Base-by-base conservation (phyloP, 1,140 invertebrate genomes). In the Aricia agestis region DNA sequence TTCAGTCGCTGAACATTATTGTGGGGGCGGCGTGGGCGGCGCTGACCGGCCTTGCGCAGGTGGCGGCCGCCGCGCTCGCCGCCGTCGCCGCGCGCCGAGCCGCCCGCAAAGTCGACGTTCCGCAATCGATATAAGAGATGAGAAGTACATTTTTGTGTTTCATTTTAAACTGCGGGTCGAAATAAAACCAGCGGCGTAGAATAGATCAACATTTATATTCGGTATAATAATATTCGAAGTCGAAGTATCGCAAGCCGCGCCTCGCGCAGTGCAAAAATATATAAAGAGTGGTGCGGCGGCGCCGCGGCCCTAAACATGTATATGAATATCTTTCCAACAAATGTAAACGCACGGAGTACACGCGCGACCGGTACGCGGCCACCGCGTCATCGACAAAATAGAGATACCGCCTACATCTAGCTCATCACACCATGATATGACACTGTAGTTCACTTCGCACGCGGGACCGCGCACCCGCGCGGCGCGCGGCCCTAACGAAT, bases 371-470 rank as follows among this genome's bases (percentile, higher is more conserved):
- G 59, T 72, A 65, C 71, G 73, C 74, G 75, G 80, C 79, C 80
- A 79, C 81, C 78, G 80, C 80, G 80, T 74, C 74, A 67, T 74
- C 72, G 76, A 78, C 78, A 79, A 75, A 76, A 79, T 63, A 79
- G 74, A 78, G 72, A 76, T 52, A 61, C 76, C 63, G 68, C 69
- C 41, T 77, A 72, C 70, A 74, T 74, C 77, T 80, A 78, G 68
- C 76, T 78, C 79, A 86, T 87, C 86, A 88, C 84, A 84, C 83
- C 80, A 82, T 88, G 86, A 88, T 88, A 88, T 88, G 86, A 88
- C 81, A 86, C 75, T 78, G 81, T 84, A 61, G 25, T 67, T 63
- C 66, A n/a, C 58, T 1, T 18, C 17, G 4, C 58, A 19, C 58
- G 17, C 17, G 15, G 10, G n/a, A n/a, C n/a, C n/a, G n/a, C n/a